Conservation (phyloP, 2,888 invertebrate species). For the Euspilapteryx auroguttella region DNA sequence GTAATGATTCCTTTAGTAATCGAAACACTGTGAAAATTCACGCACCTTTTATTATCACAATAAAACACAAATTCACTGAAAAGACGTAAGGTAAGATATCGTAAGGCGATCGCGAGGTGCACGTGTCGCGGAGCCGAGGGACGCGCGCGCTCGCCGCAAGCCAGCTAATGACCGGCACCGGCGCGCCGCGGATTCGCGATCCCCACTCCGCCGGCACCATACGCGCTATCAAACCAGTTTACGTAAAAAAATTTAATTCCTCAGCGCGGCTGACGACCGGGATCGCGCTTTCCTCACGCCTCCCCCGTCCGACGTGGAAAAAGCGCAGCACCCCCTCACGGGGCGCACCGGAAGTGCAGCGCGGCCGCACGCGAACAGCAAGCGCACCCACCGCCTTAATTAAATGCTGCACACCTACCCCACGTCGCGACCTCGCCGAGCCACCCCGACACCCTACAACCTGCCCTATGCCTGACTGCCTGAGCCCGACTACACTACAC, state of each 20-base stretch:
- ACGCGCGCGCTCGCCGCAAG: conserved; percentile 37
- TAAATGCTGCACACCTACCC: conserved; percentile 48
- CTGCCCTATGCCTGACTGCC: no score
- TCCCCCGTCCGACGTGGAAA: conserved; percentile 32
- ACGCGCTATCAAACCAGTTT: conserved; percentile 59
- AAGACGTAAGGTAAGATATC: no score
- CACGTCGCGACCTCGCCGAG: conserved; percentile 13
- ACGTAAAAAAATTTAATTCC: conserved; percentile 57
- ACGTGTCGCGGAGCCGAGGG: conserved; percentile 9
- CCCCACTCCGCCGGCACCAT: conserved; percentile 42
- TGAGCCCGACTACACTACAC: no score
- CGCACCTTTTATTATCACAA: no score
- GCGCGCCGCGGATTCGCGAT: conserved; percentile 50
- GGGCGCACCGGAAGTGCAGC: conserved; percentile 52
- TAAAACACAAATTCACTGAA: no score
- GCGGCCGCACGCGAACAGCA: conserved; percentile 47
- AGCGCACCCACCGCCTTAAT: conserved; percentile 54
- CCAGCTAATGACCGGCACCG: conserved; percentile 48
- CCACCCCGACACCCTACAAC: conserved; percentile 12
- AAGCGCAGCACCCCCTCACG: conserved; percentile 43
- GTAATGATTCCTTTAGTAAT: no score
- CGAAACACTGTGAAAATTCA: no score
- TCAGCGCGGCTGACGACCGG: conserved; percentile 49
- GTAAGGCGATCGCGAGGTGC: no score
- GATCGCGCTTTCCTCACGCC: conserved; percentile 47